These are phyloP conservation scores for Carassius gibelio DNA, from an alignment of 2,113 vertebrate species.

Conservation along the genomic window DNA sequence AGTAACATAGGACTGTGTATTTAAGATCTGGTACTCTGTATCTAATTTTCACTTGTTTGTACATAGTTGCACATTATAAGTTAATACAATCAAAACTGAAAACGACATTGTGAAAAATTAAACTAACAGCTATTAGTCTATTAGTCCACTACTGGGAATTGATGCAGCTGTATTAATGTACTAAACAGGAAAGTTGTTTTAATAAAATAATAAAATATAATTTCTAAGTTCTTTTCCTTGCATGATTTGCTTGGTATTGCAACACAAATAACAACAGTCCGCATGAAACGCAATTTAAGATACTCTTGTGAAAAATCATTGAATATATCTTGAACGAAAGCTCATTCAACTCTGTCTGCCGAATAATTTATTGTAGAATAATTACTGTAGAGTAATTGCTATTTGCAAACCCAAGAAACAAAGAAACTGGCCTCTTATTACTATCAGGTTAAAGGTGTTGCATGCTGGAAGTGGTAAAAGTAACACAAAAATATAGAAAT, in stretches of 20 bases:
- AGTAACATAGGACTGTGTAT: neutral
- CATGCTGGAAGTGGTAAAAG: neutral
- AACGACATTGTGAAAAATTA: neutral
- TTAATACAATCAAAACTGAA: neutral
- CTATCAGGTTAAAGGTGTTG: neutral
- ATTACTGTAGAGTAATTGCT: constrained; percentile 5
- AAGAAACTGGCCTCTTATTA: neutral
- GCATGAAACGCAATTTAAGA: constrained; percentile 11
- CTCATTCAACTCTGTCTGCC: constrained; percentile 3
- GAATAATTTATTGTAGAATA: constrained; percentile 1
- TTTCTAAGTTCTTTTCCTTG: neutral
- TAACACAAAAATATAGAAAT: neutral
- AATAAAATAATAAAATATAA: neutral
- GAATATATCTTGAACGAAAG: neutral
- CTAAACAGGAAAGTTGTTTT: neutral
- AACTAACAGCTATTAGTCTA: neutral
- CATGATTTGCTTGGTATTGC: neutral
- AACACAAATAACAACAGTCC: neutral
- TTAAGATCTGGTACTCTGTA: neutral
- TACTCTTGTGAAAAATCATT: neutral
- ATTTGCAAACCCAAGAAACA: neutral
- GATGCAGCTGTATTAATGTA: neutral
- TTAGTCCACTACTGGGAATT: neutral
- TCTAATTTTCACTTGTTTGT: neutral
- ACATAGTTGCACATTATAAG: neutral